Percentiles rank a stretch among this genome's conserved stretches.
phyloP scores from a whole-genome alignment of 2,113 vertebrate species.

The Grantiella picta region DNA sequence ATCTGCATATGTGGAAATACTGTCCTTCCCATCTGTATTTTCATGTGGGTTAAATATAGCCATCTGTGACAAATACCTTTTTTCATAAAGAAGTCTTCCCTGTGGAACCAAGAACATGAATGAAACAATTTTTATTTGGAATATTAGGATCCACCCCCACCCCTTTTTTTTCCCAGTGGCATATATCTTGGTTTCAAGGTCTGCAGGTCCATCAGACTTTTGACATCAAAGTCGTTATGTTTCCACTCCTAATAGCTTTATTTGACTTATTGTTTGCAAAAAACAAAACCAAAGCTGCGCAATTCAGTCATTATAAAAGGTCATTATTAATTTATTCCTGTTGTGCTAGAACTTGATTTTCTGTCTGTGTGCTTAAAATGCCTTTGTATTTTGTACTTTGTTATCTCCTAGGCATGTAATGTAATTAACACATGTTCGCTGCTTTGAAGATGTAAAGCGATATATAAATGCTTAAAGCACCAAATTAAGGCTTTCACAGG shows the following conservation, averaged over 20 bases:
- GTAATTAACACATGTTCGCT: conserved; percentile 47
- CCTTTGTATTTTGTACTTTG: conserved; percentile 55
- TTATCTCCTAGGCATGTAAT: conserved; percentile 54
- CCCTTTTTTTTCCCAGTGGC: fast-evolving
- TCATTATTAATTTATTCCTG: conserved; percentile 64
- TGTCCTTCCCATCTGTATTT: background rate
- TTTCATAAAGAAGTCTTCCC: background rate
- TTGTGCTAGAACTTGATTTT: conserved; percentile 42
- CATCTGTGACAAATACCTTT: background rate
- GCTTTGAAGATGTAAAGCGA: conserved; percentile 50
- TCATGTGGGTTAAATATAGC: background rate
- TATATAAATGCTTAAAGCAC: conserved; percentile 13
- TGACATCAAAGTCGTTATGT: background rate
- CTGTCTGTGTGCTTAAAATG: conserved; percentile 54
- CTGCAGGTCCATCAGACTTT: background rate
- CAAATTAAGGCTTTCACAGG: conserved; percentile 27
- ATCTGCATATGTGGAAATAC: background rate
- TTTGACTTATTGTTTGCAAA: background rate
- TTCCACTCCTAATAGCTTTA: background rate
- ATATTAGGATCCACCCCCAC: fast-evolving
- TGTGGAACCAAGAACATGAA: background rate
- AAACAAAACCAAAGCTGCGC: background rate
- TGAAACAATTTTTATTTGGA: background rate
- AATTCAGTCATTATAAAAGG: conserved; percentile 48
- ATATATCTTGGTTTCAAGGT: background rate